Conservation (phyloP, 2,888 invertebrate species). For the Leuctra nigra region DNA sequence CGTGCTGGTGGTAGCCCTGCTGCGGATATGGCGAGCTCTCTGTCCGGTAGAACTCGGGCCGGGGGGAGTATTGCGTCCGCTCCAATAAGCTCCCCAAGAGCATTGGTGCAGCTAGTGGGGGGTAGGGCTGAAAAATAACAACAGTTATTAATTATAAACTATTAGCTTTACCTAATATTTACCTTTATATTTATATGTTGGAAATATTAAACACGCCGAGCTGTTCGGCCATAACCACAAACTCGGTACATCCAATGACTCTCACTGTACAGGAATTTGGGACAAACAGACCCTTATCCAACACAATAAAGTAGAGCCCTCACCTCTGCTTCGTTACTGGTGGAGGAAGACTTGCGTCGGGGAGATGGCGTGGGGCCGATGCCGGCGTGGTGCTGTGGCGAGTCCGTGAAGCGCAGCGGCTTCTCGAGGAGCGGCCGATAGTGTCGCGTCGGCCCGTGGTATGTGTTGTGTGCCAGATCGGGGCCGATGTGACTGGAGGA, state of each 20-base stretch:
- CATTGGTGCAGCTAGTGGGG: conserved; percentile 26
- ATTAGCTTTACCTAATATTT: too few species aligned
- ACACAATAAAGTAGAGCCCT: too few species aligned
- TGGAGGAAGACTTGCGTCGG: conserved; percentile 62
- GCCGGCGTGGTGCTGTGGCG: conserved; percentile 57
- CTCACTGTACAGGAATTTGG: too few species aligned
- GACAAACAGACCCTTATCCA: too few species aligned
- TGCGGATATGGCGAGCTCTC: conserved; percentile 16
- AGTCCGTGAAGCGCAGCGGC: conserved; percentile 67
- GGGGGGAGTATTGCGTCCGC: conserved; percentile 13
- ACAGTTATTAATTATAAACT: neutral
- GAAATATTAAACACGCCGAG: neutral
- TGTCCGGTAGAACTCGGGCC: conserved; percentile 22
- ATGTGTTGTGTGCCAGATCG: conserved; percentile 76
- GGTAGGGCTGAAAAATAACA: conserved; percentile 21
- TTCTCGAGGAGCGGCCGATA: conserved; percentile 40
- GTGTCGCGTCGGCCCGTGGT: conserved; percentile 79
- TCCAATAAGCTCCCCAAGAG: conserved; percentile 19
- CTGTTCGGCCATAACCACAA: too few species aligned
- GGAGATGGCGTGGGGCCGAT: conserved; percentile 54
- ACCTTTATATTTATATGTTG: too few species aligned
- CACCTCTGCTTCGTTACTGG: conserved; percentile 58
- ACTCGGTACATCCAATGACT: too few species aligned
- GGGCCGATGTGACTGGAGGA: conserved; percentile 35
- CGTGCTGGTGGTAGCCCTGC: conserved; percentile 39